Evolutionary conservation across 2,888 invertebrate genomes (phyloP), one percentile per base, ranked within the genome.

Genomic region (Elysia crispata): DNA sequence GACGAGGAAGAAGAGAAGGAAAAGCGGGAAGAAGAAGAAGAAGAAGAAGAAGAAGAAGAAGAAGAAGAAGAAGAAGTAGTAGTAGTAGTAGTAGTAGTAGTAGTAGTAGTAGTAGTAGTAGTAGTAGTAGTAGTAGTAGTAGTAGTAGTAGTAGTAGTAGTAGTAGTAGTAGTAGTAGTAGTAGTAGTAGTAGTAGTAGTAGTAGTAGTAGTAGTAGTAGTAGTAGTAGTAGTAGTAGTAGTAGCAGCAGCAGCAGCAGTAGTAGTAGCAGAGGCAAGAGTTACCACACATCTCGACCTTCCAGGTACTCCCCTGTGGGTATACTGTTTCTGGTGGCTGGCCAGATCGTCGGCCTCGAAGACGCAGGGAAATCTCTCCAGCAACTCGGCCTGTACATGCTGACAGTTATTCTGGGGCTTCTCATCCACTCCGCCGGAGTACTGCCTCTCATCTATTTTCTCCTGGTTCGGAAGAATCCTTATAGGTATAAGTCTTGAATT

Each of bases 371-470:
- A 13, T 94, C 97, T 76, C 86, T 98, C 64, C 95, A 96, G 54
- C 95, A 97, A 80, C 93, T 99, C 67, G 98, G 98, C 25, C 89
- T 91, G 31, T 99, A 99, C 93, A 98, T 98, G 91, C 93, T 96
- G 89, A 98, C 98, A 0, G 98, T 99, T 0, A 77, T 91, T 73
- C 81, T 86, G 25, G 99, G 98, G 0, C 94, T 99, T 23, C 95
- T 96, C 89, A 94, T 98, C 72, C 99, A 99, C 90, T 98, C 98
- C 6, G 96, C 98, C 88, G 95, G 98, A 23, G 95, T 98, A 0
- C 94, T 99, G 76, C 97, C 98, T 5, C 91, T 96, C 6, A 94
- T 99, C 75, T 98, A 96, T 93, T 96, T 97, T 86, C 64, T 88
- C 18, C 76, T 86, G 11, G 88, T 88, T 66, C 80, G 90, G 76